These are phyloP conservation scores for Listronotus oregonensis DNA, from an alignment of 1,140 invertebrate genomes.

Conservation along the genomic window DNA sequence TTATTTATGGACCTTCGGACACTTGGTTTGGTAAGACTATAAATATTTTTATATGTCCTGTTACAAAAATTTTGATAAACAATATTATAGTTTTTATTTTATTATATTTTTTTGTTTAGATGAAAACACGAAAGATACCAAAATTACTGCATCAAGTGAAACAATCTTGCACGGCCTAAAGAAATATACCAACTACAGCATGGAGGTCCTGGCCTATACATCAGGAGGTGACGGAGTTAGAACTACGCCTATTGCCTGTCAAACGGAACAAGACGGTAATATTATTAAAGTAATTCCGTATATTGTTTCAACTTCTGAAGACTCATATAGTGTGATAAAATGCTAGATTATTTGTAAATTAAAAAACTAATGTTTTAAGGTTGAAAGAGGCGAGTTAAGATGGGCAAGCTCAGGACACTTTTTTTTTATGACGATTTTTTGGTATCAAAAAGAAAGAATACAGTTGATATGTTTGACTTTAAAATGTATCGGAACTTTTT, in stretches of 20 bases:
- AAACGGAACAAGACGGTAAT: constrained; percentile 93
- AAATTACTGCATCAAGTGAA: constrained; percentile 89
- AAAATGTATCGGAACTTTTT: too few species aligned
- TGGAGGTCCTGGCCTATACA: constrained; percentile 93
- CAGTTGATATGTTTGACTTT: too few species aligned
- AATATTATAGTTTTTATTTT: too few species aligned
- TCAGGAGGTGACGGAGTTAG: constrained; percentile 94
- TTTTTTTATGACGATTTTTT: too few species aligned
- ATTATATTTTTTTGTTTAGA: constrained; percentile 61
- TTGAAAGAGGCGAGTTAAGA: too few species aligned
- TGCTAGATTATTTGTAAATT: too few species aligned
- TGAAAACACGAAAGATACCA: constrained; percentile 88
- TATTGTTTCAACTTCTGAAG: not conserved
- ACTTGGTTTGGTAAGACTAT: constrained; percentile 82
- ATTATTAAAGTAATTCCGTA: constrained; percentile 24
- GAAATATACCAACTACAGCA: constrained; percentile 96
- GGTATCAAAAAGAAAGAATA: too few species aligned
- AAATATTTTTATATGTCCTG: constrained; percentile 24
- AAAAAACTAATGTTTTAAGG: too few species aligned
- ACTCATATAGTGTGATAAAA: not conserved
- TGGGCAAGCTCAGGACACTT: too few species aligned
- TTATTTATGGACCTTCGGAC: constrained; percentile 91
- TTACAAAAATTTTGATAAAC: too few species aligned
- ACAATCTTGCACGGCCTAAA: constrained; percentile 90
- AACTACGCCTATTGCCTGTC: constrained; percentile 87